Conservation (phyloP, 1,140 invertebrate species). For the Coenobita brevimanus region DNA sequence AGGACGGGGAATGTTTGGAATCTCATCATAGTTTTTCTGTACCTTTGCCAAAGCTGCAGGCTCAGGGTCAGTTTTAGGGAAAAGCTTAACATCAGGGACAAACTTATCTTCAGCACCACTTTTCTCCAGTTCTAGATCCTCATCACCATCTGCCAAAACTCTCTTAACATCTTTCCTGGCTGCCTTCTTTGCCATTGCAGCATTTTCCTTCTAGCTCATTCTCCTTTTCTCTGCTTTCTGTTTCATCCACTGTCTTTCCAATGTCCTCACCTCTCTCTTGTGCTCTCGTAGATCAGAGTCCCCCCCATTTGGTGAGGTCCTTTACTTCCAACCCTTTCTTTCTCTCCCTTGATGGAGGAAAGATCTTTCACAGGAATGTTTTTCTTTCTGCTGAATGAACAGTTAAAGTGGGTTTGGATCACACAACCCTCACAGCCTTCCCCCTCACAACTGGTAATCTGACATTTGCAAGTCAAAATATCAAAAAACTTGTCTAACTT, state of each 20-base stretch:
- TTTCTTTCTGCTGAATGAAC: not conserved
- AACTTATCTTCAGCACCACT: not conserved
- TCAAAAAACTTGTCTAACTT: too few relatives aligned
- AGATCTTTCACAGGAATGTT: not conserved
- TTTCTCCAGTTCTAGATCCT: not conserved
- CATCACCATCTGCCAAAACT: slow-evolving; percentile 1
- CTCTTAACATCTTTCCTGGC: not conserved
- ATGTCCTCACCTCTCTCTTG: not conserved
- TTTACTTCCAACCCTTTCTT: not conserved
- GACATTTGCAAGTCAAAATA: too few relatives aligned
- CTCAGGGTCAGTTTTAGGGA: not conserved
- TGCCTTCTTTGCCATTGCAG: slow-evolving; percentile 11
- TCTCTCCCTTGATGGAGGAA: not conserved
- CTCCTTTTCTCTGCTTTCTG: not conserved
- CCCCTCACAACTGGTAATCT: too few relatives aligned
- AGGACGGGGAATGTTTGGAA: not conserved
- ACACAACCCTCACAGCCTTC: too few relatives aligned
- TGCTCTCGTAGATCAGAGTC: slow-evolving; percentile 1
- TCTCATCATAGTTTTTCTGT: slow-evolving; percentile 21
- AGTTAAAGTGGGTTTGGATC: too few relatives aligned
- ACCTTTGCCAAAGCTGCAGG: not conserved
- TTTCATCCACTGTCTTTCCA: too few relatives aligned
- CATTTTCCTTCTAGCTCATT: not conserved
- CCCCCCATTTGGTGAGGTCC: slow-evolving; percentile 4
- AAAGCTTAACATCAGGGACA: slow-evolving; percentile 4